Conservation (phyloP, 2,113 vertebrate genomes). For the Coryphaenoides rupestris region DNA sequence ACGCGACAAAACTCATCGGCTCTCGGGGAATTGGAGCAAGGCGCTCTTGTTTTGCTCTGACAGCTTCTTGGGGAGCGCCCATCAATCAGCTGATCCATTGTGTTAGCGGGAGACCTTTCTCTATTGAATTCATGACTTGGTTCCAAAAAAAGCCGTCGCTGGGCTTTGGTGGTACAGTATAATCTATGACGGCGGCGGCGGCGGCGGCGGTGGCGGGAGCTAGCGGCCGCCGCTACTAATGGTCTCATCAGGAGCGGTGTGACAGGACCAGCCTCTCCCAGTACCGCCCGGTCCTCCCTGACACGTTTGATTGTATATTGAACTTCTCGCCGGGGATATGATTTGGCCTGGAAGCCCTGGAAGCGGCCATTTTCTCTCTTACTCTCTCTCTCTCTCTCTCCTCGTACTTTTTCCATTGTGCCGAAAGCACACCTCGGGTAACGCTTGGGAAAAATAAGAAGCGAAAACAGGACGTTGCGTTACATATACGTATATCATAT, state of each 20-base stretch:
- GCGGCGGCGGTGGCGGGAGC: slow-evolving; percentile 31
- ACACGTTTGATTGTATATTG: too few relatives aligned
- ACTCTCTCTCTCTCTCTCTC: not conserved
- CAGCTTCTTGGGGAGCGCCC: slow-evolving; percentile 68
- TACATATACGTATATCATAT: too few relatives aligned
- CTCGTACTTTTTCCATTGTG: too few relatives aligned
- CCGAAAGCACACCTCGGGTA: too few relatives aligned
- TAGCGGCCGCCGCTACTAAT: slow-evolving; percentile 36
- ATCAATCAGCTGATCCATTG: slow-evolving; percentile 74
- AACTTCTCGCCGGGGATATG: not conserved
- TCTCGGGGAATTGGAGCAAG: slow-evolving; percentile 72
- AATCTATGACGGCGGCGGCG: slow-evolving; percentile 42
- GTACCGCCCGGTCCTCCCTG: slow-evolving; percentile 18
- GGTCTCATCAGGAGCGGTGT: slow-evolving; percentile 37
- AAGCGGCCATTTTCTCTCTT: slow-evolving; percentile 23
- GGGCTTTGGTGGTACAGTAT: slow-evolving; percentile 65
- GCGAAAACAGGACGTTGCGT: too few relatives aligned
- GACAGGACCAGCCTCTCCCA: slow-evolving; percentile 37
- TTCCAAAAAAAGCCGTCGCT: slow-evolving; percentile 62
- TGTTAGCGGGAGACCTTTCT: slow-evolving; percentile 65
- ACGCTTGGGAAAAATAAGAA: too few relatives aligned
- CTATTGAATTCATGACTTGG: slow-evolving; percentile 64
- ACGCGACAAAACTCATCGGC: slow-evolving; percentile 75
- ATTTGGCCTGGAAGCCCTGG: slow-evolving; percentile 25
- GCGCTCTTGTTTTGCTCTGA: slow-evolving; percentile 74